Conservation (phyloP, 1,140 invertebrate species). For the Pseudobourletiella spinata region DNA sequence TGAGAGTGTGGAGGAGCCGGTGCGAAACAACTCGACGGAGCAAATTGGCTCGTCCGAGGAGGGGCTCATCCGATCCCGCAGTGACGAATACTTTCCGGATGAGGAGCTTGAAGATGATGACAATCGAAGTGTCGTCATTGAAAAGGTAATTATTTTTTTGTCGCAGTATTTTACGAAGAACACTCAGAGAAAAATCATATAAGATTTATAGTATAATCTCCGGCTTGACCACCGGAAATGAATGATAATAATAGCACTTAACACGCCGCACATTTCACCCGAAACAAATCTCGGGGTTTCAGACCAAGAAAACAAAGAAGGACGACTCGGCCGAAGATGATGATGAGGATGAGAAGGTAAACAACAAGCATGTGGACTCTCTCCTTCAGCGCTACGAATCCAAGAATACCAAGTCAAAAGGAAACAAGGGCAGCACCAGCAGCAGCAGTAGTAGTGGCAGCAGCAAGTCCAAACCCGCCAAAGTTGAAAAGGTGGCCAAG, state of each 20-base stretch:
- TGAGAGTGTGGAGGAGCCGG: constrained; percentile 6
- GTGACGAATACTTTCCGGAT: constrained; percentile 29
- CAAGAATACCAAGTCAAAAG: constrained; percentile 30
- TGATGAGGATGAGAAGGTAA: constrained; percentile 23
- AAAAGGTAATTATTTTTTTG: no score
- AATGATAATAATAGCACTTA: no score
- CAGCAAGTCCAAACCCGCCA: not conserved
- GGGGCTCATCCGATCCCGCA: constrained; percentile 13
- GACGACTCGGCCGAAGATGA: constrained; percentile 29
- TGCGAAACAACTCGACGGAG: constrained; percentile 8
- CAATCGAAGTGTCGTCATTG: not conserved
- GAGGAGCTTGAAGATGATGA: constrained; percentile 18
- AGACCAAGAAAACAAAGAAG: constrained; percentile 23
- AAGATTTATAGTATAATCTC: no score
- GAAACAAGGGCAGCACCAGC: not conserved
- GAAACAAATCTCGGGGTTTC: not conserved
- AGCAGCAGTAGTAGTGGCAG: not conserved
- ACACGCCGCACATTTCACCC: no score
- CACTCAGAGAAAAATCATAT: no score
- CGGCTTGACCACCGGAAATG: no score
- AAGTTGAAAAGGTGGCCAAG: not conserved
- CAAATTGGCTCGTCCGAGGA: constrained; percentile 8
- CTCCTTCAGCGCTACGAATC: constrained; percentile 29
- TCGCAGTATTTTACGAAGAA: no score
- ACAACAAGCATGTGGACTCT: constrained; percentile 27